Base-by-base conservation (phyloP, 1,140 invertebrate genomes). In the Sipha flava region DNA sequence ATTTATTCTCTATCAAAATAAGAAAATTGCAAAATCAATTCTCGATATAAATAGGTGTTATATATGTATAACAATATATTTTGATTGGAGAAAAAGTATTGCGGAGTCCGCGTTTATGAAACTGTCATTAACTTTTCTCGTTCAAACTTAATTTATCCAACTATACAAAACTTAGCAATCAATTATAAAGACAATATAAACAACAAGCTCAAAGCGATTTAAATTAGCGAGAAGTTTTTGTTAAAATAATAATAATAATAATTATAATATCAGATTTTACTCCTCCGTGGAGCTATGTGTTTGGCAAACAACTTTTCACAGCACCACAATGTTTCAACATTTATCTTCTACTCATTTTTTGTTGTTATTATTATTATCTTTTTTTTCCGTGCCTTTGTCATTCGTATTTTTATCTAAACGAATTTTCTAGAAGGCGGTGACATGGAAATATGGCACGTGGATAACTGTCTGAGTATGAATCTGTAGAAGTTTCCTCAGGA, bases 381-480 rank as follows among this genome's bases (percentile, higher is more conserved):
- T 43, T 66, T 1, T 43, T 43, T 40, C 43, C 5, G n/a, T n/a
- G n/a, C n/a, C n/a, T n/a, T n/a, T n/a, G n/a, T n/a, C n/a, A 12
- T 40, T 21, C 6, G 62, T 16, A 16, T 43, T 66, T 43, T 66
- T 66, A 43, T 66, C 16, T 40, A 23, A 40, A 66, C 64, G 37
- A 43, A 66, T 43, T 43, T 23, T 40, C 12, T 43, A 43, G 64
- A 23, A 26, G 37, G 34, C 64, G 37, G 64, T 66, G 64, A 43
- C 64, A 66, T 43, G 37, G 37, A 66, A 66, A 66, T 66, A 66
- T 66, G 64, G 64, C 34, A 23, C 64, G 21, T 6, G 34, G 21
- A 66, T 40, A 66, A 16, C 64, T 66, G 64, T 66, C 64, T 43
- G 37, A 66, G 43, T 23, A 66, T 23, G 64, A 66, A 66, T 66